These are phyloP conservation scores for Micrasema minimum DNA, from an alignment of 1,140 invertebrate genomes.

Conservation along the genomic window DNA sequence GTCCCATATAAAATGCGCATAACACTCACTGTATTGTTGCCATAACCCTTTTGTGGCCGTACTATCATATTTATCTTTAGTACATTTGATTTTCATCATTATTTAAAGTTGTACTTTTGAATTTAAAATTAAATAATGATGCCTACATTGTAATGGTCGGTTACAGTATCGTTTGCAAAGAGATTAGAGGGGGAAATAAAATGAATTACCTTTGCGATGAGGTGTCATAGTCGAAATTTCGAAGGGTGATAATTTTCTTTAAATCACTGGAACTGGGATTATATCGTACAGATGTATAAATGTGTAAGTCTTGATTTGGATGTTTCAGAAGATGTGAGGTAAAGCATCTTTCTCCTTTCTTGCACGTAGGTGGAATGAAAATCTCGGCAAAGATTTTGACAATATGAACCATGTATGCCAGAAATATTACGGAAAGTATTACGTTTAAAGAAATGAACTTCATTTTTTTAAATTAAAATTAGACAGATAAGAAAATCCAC, in stretches of 20 bases:
- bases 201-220: conserved; percentile 57
- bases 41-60: too few relatives aligned
- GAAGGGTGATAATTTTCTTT: conserved; percentile 57
- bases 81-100: too few relatives aligned
- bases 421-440: conserved; percentile 18
- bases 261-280: conserved; percentile 62
- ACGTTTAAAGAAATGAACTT: conserved; percentile 24
- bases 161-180: too few relatives aligned
- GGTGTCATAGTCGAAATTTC: conserved; percentile 69
- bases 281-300: conserved; percentile 69
- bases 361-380: conserved; percentile 77
- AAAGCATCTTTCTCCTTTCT: conserved; percentile 69
- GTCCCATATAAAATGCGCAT: too few relatives aligned
- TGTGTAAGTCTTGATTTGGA: conserved; percentile 69
- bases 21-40: too few relatives aligned
- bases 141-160: too few relatives aligned
- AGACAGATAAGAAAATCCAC: too few relatives aligned
- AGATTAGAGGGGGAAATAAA: too few relatives aligned
- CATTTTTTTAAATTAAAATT: conserved; percentile 17
- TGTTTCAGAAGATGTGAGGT: conserved; percentile 68
- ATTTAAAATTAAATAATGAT: too few relatives aligned
- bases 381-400: conserved; percentile 69
- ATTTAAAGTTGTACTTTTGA: too few relatives aligned
- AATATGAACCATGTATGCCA: conserved; percentile 21
- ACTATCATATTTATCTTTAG: too few relatives aligned